These are phyloP conservation scores for Serrognathus titanus DNA, from an alignment of 2,888 invertebrate genomes.

Conservation along the genomic window DNA sequence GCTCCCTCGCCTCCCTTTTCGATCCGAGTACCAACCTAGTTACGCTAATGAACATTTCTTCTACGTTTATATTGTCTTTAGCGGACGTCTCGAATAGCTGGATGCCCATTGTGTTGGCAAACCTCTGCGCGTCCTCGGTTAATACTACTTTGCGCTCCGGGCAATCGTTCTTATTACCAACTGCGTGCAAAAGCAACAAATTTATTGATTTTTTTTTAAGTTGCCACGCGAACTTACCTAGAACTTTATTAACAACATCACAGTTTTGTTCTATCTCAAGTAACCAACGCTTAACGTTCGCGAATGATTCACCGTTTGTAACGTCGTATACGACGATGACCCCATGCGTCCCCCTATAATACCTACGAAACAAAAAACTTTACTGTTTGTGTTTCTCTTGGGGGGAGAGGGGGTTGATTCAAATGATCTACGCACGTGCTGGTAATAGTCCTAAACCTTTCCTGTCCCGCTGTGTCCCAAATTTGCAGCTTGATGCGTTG, in stretches of 20 bases:
- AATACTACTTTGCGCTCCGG: constrained; percentile 93
- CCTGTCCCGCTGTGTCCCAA: constrained; percentile 98
- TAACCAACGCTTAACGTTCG: constrained; percentile 96
- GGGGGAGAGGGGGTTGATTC: constrained; percentile 8
- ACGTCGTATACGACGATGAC: constrained; percentile 99
- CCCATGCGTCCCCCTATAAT: constrained; percentile 98
- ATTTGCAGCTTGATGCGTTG: constrained; percentile 92
- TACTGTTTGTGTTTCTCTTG: too few relatives aligned
- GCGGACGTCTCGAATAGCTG: constrained; percentile 97
- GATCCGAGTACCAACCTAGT: constrained; percentile 78
- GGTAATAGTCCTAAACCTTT: constrained; percentile 96
- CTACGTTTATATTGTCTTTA: constrained; percentile 98
- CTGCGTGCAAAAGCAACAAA: constrained; percentile 83
- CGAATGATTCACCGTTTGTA: constrained; percentile 97
- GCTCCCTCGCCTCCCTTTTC: constrained; percentile 76
- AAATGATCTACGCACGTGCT: constrained; percentile 70
- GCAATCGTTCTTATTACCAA: constrained; percentile 96
- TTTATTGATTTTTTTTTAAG: constrained; percentile 97
- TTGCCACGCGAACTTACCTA: constrained; percentile 72
- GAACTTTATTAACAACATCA: constrained; percentile 96
- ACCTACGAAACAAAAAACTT: constrained; percentile 53
- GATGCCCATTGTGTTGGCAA: constrained; percentile 97
- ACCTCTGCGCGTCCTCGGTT: constrained; percentile 94
- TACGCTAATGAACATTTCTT: constrained; percentile 85
- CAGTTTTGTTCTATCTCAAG: constrained; percentile 99